Evolutionary conservation across 2,888 invertebrate genomes (phyloP).

Genomic region (Euclidia mi): DNA sequence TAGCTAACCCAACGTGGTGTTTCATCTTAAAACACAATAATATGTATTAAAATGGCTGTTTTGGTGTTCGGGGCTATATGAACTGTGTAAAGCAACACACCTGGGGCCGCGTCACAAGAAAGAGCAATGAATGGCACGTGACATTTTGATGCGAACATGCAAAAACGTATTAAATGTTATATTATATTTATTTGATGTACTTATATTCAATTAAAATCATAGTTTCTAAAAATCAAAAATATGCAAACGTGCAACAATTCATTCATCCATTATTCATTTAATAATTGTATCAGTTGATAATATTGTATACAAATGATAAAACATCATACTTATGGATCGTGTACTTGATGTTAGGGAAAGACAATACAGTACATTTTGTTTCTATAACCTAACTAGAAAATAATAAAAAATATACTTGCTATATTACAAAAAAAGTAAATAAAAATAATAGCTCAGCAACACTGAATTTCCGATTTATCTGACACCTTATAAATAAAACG

Average conservation of each 20-base stretch:
- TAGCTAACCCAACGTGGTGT: constrained; percentile 28
- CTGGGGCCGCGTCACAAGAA: constrained; percentile 25
- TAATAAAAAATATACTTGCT: constrained; percentile 82
- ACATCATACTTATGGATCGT: constrained; percentile 64
- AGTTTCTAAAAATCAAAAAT: constrained; percentile 55
- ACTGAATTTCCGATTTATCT: constrained; percentile 73
- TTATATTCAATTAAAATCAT: constrained; percentile 55
- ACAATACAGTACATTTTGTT: constrained; percentile 65
- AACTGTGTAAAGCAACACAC: constrained; percentile 32
- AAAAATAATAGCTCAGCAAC: constrained; percentile 81
- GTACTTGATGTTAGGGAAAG: constrained; percentile 67
- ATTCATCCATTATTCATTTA: constrained; percentile 53
- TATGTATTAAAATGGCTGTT: constrained; percentile 29
- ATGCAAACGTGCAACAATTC: constrained; percentile 54
- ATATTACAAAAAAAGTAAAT: constrained; percentile 81
- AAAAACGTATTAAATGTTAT: constrained; percentile 46
- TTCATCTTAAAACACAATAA: constrained; percentile 24
- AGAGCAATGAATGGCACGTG: constrained; percentile 66
- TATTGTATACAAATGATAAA: constrained; percentile 62
- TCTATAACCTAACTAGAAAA: constrained; percentile 77
- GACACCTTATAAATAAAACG: constrained; percentile 67
- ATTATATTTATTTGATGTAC: constrained; percentile 47
- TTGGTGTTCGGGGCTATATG: constrained; percentile 6
- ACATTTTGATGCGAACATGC: constrained; percentile 56
- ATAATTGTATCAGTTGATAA: constrained; percentile 60